Base-by-base conservation (phyloP, 2,797 vertebrate genomes). In the Melanotaenia pygmaea region DNA sequence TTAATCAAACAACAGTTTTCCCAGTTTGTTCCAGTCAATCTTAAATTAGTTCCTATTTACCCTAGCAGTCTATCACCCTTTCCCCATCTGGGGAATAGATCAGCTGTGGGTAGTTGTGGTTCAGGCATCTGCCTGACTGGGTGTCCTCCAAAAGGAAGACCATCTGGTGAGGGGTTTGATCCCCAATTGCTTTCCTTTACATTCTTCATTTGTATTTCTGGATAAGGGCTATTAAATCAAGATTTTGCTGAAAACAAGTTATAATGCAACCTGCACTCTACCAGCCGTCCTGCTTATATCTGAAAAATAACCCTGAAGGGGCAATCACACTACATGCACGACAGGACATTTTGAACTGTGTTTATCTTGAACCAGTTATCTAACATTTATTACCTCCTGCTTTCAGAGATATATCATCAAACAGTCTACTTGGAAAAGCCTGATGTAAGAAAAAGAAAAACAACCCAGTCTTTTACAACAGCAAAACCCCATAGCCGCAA, bases 291-390 rank as follows among this genome's bases (percentile, higher is more conserved):
- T 62, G 14, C 59, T 51, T 34, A 61, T 32, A 8, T 8, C 16
- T 74, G 9, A 59, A 50, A 47, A 40, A n/a, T 57, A 13, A 28
- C 20, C 3, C n/a, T 6, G 12, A 8, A 38, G 11, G 37, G 1
- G 26, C 32, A 18, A 9, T 28, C 43, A 30, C 13, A 66, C 12
- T 4, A 0, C 2, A 34, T 5, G 0, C 5, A 28, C 3, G 1
- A 2, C 12, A 12, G 13, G 37, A 59, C 58, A 68, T 45, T 18
- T 16, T 63, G 30, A 62, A 65, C 62, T n/a, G 7, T 40, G 30
- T 34, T 74, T 73, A 77, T 77, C 77, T 65, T 22, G 16, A 8
- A 61, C 24, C 20, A 64, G 30, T 79, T 9, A 69, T 57, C 4
- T 35, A 59, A 54, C 34, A 28, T 38, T 61, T 64, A 20, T 56